Conservation (phyloP, 2,113 vertebrate genomes). For the Oreochromis spilurus region DNA sequence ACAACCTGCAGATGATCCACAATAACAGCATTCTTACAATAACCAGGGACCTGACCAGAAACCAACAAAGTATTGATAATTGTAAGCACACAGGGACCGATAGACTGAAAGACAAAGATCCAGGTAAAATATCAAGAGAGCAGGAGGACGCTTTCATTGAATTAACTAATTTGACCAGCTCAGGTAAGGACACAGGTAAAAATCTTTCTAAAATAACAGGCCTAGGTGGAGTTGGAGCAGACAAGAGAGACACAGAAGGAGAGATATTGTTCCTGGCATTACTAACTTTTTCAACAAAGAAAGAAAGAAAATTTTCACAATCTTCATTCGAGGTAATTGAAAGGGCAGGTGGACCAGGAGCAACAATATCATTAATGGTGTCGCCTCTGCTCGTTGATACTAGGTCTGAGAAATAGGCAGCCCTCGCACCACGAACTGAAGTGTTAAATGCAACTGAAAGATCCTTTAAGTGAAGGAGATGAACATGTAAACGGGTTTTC, state of each 20-base stretch:
- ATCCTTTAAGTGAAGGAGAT: not conserved
- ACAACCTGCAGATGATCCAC: not conserved
- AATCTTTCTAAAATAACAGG: not conserved
- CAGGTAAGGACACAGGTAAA: not conserved
- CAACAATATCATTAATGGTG: not conserved
- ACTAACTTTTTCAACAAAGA: not conserved
- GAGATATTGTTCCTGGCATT: not conserved
- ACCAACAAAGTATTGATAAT: not conserved
- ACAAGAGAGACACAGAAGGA: not conserved
- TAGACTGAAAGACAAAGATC: not conserved
- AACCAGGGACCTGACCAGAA: not conserved
- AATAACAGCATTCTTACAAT: not conserved
- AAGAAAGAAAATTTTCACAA: not conserved
- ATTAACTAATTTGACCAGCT: not conserved
- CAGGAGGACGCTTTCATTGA: not conserved
- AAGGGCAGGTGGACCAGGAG: not conserved
- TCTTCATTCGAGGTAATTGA: not conserved
- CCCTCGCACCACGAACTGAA: fast-evolving
- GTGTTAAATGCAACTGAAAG: not conserved
- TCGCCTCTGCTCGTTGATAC: not conserved
- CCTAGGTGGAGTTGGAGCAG: not conserved
- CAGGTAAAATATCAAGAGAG: not conserved
- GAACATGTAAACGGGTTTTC: not conserved
- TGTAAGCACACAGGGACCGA: not conserved
- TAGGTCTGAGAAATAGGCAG: not conserved